phyloP scores from a whole-genome alignment of 2,888 invertebrate genomes.

The Fragum sueziense region DNA sequence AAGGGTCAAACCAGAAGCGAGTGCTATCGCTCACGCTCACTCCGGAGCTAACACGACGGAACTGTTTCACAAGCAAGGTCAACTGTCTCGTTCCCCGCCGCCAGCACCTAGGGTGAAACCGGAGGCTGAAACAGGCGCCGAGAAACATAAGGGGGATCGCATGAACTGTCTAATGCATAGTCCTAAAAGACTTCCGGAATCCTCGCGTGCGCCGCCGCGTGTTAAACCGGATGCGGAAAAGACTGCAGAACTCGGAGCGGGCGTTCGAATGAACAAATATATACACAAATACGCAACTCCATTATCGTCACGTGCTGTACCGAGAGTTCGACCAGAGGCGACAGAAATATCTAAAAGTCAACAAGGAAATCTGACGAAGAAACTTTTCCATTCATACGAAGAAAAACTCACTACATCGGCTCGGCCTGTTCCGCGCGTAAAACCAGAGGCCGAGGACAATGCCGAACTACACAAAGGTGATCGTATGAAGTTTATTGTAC shows the following conservation, averaged over 20 bases:
- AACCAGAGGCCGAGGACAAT: slow-evolving; percentile 65
- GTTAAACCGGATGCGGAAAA: slow-evolving; percentile 70
- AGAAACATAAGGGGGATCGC: slow-evolving; percentile 64
- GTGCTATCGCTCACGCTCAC: slow-evolving; percentile 65
- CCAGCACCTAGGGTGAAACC: slow-evolving; percentile 65
- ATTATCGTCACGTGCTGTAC: slow-evolving; percentile 58
- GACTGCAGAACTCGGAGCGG: slow-evolving; percentile 67
- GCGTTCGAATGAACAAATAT: slow-evolving; percentile 68
- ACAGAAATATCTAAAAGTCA: slow-evolving; percentile 68
- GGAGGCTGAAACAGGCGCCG: slow-evolving; percentile 64
- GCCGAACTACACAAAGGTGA: slow-evolving; percentile 66
- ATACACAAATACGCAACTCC: slow-evolving; percentile 67
- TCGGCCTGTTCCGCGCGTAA: slow-evolving; percentile 61
- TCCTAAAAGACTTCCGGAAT: slow-evolving; percentile 64
- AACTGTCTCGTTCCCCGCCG: slow-evolving; percentile 60
- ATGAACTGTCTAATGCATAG: slow-evolving; percentile 71
- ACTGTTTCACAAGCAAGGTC: slow-evolving; percentile 65
- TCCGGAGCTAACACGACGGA: slow-evolving; percentile 60
- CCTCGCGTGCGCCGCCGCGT: slow-evolving; percentile 66
- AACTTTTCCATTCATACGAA: slow-evolving; percentile 62
- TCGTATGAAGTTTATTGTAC: slow-evolving; percentile 69
- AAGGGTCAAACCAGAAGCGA: slow-evolving; percentile 74
- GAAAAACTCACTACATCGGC: slow-evolving; percentile 60
- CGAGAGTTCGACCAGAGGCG: slow-evolving; percentile 73
- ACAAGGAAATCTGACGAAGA: slow-evolving; percentile 61